Percentiles rank a stretch among this genome's conserved stretches.
Evolutionary conservation across 1,140 invertebrate genomes (phyloP).

Genomic region (Drusus annulatus): DNA sequence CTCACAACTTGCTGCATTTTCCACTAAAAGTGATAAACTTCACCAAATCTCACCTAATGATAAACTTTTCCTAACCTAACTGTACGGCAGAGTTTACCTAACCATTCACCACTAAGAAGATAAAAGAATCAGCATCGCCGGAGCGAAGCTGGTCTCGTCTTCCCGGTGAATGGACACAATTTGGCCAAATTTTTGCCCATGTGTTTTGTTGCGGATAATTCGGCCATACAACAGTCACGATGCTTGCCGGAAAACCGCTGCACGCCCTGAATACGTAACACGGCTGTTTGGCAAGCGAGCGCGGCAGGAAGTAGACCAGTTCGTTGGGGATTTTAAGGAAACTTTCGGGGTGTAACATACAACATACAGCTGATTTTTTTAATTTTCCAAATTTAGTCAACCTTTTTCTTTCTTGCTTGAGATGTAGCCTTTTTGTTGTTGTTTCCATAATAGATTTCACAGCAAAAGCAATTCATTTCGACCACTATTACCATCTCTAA

Average conservation of each 20-base stretch:
- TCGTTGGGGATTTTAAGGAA: too few relatives aligned
- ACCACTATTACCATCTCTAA: too few relatives aligned
- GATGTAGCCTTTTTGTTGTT: too few relatives aligned
- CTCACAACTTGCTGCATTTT: neutral
- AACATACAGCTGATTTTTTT: too few relatives aligned
- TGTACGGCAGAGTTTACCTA: neutral
- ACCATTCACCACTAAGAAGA: neutral
- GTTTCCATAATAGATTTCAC: too few relatives aligned
- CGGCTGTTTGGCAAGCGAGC: too few relatives aligned
- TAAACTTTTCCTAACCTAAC: neutral
- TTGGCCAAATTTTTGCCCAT: conserved; percentile 25
- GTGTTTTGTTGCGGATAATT: conserved; percentile 28
- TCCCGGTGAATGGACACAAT: conserved; percentile 29
- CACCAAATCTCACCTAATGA: neutral
- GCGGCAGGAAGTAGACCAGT: too few relatives aligned
- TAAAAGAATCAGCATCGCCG: neutral
- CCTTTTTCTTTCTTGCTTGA: too few relatives aligned
- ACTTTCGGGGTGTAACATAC: too few relatives aligned
- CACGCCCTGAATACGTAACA: neutral
- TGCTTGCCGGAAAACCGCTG: neutral
- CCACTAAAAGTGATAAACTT: neutral
- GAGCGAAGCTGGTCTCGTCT: conserved; percentile 4
- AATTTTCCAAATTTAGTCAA: too few relatives aligned
- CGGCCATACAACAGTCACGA: conserved; percentile 18
- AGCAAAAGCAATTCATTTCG: too few relatives aligned